Percentiles rank a stretch among this genome's conserved stretches.
phyloP scores from a whole-genome alignment of 2,113 vertebrate genomes.

The Jacana jacana region DNA sequence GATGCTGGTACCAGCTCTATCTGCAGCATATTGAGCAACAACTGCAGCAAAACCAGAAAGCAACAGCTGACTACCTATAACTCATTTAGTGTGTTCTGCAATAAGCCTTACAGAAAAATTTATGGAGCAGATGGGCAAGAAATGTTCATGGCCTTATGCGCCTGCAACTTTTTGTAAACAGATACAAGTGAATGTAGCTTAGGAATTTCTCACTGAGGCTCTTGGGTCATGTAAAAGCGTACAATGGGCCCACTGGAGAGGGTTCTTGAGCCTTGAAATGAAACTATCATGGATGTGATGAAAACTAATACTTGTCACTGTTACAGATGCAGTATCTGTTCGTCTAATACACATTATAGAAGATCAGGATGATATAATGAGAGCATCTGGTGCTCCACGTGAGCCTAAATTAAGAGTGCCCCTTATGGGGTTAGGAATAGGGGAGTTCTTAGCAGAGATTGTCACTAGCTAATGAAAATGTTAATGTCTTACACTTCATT shows the following conservation, averaged over 20 bases:
- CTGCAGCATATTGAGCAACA: background rate
- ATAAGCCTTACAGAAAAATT: constrained; percentile 8
- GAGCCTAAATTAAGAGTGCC: background rate
- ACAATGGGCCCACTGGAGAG: background rate
- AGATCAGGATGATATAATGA: background rate
- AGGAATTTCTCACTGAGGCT: background rate
- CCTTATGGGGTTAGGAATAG: background rate
- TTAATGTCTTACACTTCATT: background rate
- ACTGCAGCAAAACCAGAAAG: background rate
- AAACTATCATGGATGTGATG: background rate
- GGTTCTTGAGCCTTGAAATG: background rate
- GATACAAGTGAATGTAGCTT: background rate
- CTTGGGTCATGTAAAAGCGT: background rate
- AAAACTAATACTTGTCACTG: background rate
- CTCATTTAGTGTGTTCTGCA: background rate
- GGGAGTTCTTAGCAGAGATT: background rate
- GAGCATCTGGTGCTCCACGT: constrained; percentile 2
- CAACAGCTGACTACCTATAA: constrained; percentile 39
- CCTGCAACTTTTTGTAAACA: background rate
- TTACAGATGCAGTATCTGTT: background rate
- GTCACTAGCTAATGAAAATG: background rate
- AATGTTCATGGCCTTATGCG: constrained; percentile 47
- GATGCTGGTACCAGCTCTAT: background rate
- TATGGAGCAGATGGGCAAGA: constrained; percentile 58
- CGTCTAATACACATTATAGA: background rate